Base-by-base conservation (phyloP, 2,888 invertebrate genomes). In the Holacanthella duospinosa region DNA sequence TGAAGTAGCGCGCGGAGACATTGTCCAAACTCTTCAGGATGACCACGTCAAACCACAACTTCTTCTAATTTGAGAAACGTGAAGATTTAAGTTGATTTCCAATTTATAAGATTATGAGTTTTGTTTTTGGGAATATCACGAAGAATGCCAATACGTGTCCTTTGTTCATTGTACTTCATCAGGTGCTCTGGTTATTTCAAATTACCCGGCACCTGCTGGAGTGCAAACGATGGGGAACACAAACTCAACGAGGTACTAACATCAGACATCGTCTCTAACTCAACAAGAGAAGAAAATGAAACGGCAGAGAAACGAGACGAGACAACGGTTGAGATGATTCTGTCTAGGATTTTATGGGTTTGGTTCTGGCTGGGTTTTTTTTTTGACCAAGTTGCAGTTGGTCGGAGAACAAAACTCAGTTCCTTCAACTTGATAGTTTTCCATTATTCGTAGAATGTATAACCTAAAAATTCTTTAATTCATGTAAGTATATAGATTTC, bases 131-230 rank as follows among this genome's bases (percentile, higher is more conserved):
- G n/a, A n/a, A n/a, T n/a, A n/a, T n/a, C n/a, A n/a, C n/a, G n/a
- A n/a, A n/a, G n/a, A n/a, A n/a, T n/a, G n/a, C n/a, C n/a, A n/a
- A n/a, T 48, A 55, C 61, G 61, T 64, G 64, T 68, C 74, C 73
- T 88, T 89, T 89, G 90, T 88, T 88, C 88, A 91, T 92, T 93
- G 92, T 93, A 93, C 92, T 93, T 92, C 92, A 92, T 92, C 92
- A 93, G 92, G 92, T 93, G 92, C 92, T 93, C 92, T 92, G 92
- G 92, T 90, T 85, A 82, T 82, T 79, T 68, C 66, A 80, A 77
- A 77, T 82, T 9, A 85, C 92, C 92, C 90, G 92, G 91, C 91
- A 91, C 89, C 90, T 92, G 91, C 89, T 90, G 92, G 90, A 92
- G 92, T 92, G 89, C 92, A 92, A 89, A 89, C 89, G 88, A 88